Conservation (phyloP, 2,797 vertebrate species). For the Kryptopterus vitreolus region DNA sequence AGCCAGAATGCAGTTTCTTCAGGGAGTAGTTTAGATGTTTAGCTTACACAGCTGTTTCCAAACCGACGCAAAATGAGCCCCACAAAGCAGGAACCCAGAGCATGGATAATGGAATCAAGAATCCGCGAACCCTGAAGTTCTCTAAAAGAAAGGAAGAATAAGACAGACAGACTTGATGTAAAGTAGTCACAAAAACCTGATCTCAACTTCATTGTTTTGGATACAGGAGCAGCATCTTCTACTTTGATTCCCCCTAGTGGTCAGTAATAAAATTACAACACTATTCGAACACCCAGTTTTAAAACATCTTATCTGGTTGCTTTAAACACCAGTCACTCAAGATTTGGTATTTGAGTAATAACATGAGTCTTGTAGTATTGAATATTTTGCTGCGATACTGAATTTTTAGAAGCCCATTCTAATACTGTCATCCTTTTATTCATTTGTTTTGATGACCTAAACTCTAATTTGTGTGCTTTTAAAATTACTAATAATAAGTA, state of each 20-base stretch:
- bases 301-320: background rate
- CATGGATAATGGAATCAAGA: slow-evolving; percentile 28
- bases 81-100: slow-evolving; percentile 15
- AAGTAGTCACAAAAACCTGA: background rate
- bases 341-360: background rate
- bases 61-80: slow-evolving; percentile 22
- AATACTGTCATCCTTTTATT: no score
- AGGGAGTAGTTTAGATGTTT: slow-evolving; percentile 35
- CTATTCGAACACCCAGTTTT: background rate
- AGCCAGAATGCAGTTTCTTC: slow-evolving; percentile 17
- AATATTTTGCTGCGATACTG: no score
- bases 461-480: no score
- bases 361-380: background rate
- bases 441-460: no score
- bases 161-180: background rate
- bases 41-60: slow-evolving; percentile 30
- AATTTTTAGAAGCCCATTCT: no score
- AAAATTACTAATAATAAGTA: no score
- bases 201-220: background rate
- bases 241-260: slow-evolving; percentile 49
- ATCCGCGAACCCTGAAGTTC: slow-evolving; percentile 33
- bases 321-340: background rate
- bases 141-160: background rate
- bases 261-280: slow-evolving; percentile 11
- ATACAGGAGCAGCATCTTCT: background rate